Percentiles rank a stretch among this genome's conserved stretches.
Conservation (phyloP, 2,888 invertebrate genomes). For the Tetrapedia diversipes region DNA sequence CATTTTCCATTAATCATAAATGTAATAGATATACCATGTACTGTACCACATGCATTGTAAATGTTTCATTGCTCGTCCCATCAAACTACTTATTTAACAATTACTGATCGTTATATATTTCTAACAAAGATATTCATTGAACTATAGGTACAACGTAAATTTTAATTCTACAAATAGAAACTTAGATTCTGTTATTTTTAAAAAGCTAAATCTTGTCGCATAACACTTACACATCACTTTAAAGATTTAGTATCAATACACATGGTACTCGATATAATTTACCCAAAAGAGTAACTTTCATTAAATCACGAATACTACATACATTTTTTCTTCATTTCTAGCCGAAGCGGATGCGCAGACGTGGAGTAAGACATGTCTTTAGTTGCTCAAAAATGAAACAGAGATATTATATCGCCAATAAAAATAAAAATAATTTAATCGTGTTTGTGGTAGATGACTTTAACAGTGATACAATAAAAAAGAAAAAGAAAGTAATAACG, state of each 20-base stretch:
- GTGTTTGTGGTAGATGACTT: too few relatives aligned
- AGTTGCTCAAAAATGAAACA: constrained; percentile 52
- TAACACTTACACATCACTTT: too few relatives aligned
- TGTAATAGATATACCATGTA: not conserved
- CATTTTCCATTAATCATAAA: not conserved
- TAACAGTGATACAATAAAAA: too few relatives aligned
- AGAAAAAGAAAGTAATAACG: too few relatives aligned
- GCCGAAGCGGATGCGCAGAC: constrained; percentile 82
- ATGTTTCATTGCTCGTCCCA: not conserved
- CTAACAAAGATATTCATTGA: too few relatives aligned
- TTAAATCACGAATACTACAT: constrained; percentile 14
- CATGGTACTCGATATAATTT: not conserved
- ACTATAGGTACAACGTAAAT: too few relatives aligned
- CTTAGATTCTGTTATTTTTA: too few relatives aligned
- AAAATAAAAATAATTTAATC: not conserved
- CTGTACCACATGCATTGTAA: not conserved
- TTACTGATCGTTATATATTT: too few relatives aligned
- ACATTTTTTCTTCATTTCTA: constrained; percentile 69
- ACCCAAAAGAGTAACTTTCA: not conserved
- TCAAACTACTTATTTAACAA: too few relatives aligned
- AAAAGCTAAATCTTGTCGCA: too few relatives aligned
- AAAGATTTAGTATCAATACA: not conserved
- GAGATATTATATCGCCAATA: constrained; percentile 56
- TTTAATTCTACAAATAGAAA: too few relatives aligned
- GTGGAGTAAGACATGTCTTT: constrained; percentile 76